Evolutionary conservation across 2,797 vertebrate genomes (phyloP).

Genomic region (Nasua narica): DNA sequence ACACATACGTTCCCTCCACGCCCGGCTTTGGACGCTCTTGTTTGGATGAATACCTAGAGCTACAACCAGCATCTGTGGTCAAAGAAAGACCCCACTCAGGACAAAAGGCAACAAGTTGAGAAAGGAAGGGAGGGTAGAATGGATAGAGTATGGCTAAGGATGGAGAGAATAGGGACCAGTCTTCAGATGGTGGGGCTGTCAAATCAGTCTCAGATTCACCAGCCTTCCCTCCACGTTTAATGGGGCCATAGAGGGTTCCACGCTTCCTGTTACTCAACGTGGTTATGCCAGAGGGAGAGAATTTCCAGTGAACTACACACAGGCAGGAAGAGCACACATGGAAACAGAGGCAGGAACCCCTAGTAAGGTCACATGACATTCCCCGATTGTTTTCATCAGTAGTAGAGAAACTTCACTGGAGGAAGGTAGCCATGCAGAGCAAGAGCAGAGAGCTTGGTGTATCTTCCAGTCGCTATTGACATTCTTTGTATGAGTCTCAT

Average conservation of each 20-base stretch:
- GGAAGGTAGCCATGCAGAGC: not conserved
- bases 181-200: too few relatives aligned
- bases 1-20: rapidly evolving
- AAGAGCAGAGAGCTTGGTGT: not conserved
- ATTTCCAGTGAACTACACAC: not conserved
- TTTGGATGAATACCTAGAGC: too few relatives aligned
- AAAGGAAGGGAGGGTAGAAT: not conserved
- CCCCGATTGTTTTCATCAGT: not conserved
- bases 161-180: too few relatives aligned
- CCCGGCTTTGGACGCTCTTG: not conserved
- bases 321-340: too few relatives aligned
- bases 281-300: rapidly evolving
- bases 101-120: not conserved
- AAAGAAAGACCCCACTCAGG: too few relatives aligned
- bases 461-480: not conserved
- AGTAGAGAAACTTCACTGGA: not conserved
- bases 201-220: too few relatives aligned
- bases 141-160: too few relatives aligned
- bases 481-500: not conserved
- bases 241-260: too few relatives aligned
- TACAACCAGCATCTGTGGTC: not conserved
- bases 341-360: not conserved
- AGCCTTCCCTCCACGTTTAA: rapidly evolving
- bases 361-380: not conserved
- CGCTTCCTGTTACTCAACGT: not conserved